Base-by-base conservation (phyloP, 2,888 invertebrate species). In the Netelia melanura region DNA sequence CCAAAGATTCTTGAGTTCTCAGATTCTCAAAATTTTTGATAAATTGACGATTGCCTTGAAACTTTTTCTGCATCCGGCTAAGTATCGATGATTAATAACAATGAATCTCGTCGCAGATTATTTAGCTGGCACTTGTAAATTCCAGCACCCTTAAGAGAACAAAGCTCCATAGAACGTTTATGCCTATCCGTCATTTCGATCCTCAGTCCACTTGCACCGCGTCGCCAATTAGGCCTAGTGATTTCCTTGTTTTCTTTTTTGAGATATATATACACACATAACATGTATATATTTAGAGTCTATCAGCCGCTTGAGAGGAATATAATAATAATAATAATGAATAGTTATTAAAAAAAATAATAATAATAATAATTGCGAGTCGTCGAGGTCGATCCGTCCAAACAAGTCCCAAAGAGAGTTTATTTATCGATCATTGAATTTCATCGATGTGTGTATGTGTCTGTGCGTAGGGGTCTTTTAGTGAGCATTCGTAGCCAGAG, bases 151-250 rank as follows among this genome's bases (percentile, higher is more conserved):
- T 25, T 54, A 25, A 72, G 23, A 11, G 58, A 23, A 10, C 14
- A 3, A 54, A 68, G 56, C 48, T 74, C 61, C 43, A 23, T 61
- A 10, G 6, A 17, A 52, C 8, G 10, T 43, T 54, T 72, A 76
- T 3, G 48, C 56, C 56, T 44, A 56, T 71, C 52, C 38, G 65
- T 21, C 25, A 54, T 58, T 56, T 23, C 6, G 23, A 61, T 80
- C 83, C 85, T 62, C 3, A 1, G n/a, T 78, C 75, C 71, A 62
- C 52, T 48, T 62, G 88, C 87, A 87, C 91, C 91, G 93, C 90
- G 90, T 91, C 92, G 91, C 92, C 92, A 89, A 86, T 93, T 93
- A 93, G 93, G 93, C 93, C 93, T 93, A 93, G 93, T 92, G 86
- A 91, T 90, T 88, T 91, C 86, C 82, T 90, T 89, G 88, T 90